Percentiles rank a stretch among this genome's conserved stretches.
Conservation (phyloP, 1,140 invertebrate genomes). For the Ostrea edulis region DNA sequence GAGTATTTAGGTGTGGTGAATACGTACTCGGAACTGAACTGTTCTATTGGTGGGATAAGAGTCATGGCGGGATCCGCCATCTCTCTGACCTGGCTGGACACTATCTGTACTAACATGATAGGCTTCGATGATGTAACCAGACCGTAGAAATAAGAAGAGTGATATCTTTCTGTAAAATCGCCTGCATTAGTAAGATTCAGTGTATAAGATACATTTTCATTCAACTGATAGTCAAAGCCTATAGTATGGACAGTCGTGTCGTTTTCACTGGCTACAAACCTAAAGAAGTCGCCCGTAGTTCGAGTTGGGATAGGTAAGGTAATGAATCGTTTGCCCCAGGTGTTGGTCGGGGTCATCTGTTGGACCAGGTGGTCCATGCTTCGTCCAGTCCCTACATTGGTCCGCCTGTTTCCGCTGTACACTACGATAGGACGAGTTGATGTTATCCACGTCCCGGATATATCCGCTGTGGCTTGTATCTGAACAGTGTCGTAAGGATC, state of each 20-base stretch:
- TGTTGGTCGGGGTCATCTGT: slow-evolving; percentile 62
- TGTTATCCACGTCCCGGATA: slow-evolving; percentile 64
- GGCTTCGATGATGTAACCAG: slow-evolving; percentile 32
- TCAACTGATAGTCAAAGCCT: slow-evolving; percentile 1
- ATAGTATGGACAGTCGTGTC: slow-evolving; percentile 47
- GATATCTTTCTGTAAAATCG: slow-evolving; percentile 23
- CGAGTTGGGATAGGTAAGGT: slow-evolving; percentile 61
- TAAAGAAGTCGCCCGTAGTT: slow-evolving; percentile 61
- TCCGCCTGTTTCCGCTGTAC: slow-evolving; percentile 63
- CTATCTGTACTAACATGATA: slow-evolving; percentile 42
- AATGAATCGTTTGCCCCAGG: slow-evolving; percentile 68
- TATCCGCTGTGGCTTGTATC: slow-evolving; percentile 55
- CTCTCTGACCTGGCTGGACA: slow-evolving; percentile 39
- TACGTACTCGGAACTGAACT: slow-evolving; percentile 51
- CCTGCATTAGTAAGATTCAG: slow-evolving; percentile 35
- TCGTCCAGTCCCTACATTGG: slow-evolving; percentile 46
- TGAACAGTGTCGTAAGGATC: slow-evolving; percentile 63
- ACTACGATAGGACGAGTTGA: slow-evolving; percentile 62
- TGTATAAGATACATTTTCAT: slow-evolving; percentile 14
- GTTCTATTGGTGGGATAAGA: slow-evolving; percentile 52
- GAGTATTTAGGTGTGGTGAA: slow-evolving; percentile 52
- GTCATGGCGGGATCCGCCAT: slow-evolving; percentile 57
- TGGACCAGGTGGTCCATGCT: slow-evolving; percentile 70
- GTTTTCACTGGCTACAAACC: slow-evolving; percentile 62
- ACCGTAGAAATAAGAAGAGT: slow-evolving; percentile 27